phyloP scores from a whole-genome alignment of 2,888 invertebrate species.

The Lithophane semibrunnea region DNA sequence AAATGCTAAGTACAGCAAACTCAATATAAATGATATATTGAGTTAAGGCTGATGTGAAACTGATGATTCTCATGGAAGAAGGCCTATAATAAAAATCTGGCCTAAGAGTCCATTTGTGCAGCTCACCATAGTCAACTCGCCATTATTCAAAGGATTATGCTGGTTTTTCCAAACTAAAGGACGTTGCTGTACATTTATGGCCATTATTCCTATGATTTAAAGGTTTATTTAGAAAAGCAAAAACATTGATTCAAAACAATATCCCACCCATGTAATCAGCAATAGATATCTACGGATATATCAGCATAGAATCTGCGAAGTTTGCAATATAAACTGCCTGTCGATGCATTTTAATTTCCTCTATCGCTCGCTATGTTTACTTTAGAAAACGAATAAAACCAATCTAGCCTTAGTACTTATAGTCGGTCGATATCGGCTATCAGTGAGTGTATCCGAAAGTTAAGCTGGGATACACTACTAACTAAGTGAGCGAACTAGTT shows the following conservation, averaged over 20 bases:
- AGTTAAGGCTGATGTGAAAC: no score
- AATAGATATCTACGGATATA: not conserved
- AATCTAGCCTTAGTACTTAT: not conserved
- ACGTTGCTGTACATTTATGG: not conserved
- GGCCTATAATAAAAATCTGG: not conserved
- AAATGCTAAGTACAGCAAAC: not conserved
- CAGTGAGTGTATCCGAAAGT: conserved; percentile 12
- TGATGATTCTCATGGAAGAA: no score
- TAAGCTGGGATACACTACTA: conserved; percentile 28
- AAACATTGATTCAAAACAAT: not conserved
- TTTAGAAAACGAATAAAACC: not conserved
- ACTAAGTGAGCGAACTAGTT: conserved; percentile 42
- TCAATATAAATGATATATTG: not conserved
- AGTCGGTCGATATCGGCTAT: conserved; percentile 25
- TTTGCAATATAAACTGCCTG: conserved; percentile 1
- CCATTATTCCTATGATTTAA: no score
- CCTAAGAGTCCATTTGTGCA: not conserved
- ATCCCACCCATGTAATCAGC: not conserved
- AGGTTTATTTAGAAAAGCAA: not conserved
- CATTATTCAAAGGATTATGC: no score
- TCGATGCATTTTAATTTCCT: conserved; percentile 23
- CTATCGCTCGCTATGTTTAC: not conserved
- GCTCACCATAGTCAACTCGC: no score
- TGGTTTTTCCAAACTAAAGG: not conserved
- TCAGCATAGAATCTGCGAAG: not conserved